Conservation (phyloP, 2,888 invertebrate species). For the Netelia virgata region DNA sequence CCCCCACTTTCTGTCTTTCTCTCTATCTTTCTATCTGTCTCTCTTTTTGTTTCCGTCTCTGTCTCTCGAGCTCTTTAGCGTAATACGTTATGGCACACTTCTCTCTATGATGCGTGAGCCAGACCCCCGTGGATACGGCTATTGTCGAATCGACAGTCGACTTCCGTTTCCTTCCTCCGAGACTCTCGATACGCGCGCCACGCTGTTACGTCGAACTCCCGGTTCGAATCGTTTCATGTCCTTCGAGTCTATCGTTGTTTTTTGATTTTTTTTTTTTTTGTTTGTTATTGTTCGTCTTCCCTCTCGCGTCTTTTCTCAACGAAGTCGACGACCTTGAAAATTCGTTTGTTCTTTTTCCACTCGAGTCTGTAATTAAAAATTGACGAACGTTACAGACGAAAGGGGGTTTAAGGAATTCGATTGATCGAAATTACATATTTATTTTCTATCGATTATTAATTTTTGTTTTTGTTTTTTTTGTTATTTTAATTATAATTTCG, state of each 20-base stretch:
- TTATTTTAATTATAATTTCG: too few species aligned
- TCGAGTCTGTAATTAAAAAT: background rate
- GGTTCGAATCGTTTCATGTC: slow-evolving; percentile 57
- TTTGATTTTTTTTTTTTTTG: background rate
- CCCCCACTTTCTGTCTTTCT: background rate
- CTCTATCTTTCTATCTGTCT: background rate
- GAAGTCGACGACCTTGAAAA: background rate
- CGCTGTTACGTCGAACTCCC: slow-evolving; percentile 4
- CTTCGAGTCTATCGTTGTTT: background rate
- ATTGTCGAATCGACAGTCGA: slow-evolving; percentile 49
- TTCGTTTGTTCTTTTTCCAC: background rate
- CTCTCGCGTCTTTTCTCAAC: background rate
- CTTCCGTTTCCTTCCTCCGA: slow-evolving; percentile 55
- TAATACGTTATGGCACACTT: background rate
- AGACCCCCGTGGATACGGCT: slow-evolving; percentile 18
- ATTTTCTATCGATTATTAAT: too few species aligned
- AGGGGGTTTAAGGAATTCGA: too few species aligned
- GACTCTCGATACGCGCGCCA: slow-evolving; percentile 19
- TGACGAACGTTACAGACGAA: too few species aligned
- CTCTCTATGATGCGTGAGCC: background rate
- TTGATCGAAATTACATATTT: too few species aligned
- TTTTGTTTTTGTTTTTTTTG: too few species aligned
- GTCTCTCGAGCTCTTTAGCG: background rate
- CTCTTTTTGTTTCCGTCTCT: background rate
- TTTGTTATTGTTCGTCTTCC: background rate